Percentiles rank a stretch among this genome's conserved stretches.
These are phyloP conservation scores for Polymixis flavicincta DNA, from an alignment of 2,888 invertebrate genomes.

Conservation along the genomic window DNA sequence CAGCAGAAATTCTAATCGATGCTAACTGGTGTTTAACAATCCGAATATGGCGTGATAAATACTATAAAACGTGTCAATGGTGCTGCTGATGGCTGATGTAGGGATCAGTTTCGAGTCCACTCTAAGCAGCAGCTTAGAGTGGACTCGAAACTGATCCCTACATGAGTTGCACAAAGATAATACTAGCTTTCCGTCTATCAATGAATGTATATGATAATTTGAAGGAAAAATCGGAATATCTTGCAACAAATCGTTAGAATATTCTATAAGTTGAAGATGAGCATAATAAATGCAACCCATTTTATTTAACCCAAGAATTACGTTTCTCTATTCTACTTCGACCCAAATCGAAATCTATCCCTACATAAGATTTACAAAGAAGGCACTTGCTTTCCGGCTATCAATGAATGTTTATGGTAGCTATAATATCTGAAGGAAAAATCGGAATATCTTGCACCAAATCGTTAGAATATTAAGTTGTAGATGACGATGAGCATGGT, in stretches of 20 bases:
- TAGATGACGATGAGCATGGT: too few relatives aligned
- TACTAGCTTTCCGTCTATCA: neutral
- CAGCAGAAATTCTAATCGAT: slow-evolving; percentile 39
- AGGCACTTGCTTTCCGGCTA: neutral
- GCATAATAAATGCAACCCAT: neutral
- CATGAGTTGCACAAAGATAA: slow-evolving; percentile 10
- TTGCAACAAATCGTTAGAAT: neutral
- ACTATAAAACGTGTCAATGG: neutral
- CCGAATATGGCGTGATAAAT: slow-evolving; percentile 10
- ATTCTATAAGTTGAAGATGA: neutral
- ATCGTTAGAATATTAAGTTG: neutral
- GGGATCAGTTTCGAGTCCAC: too few relatives aligned
- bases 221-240: neutral
- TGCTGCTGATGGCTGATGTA: too few relatives aligned
- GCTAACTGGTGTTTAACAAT: slow-evolving; percentile 23
- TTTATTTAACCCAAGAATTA: neutral
- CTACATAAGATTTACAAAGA: neutral
- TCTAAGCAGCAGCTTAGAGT: too few relatives aligned
- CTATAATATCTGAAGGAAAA: slow-evolving; percentile 19
- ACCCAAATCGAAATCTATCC: neutral
- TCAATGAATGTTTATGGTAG: neutral
- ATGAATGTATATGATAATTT: neutral
- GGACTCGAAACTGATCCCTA: neutral
- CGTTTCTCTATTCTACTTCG: neutral
- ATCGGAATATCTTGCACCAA: neutral